Percentiles rank a stretch among this genome's conserved stretches.
These are phyloP conservation scores for Idaea biselata DNA, from an alignment of 2,888 invertebrate genomes.

Conservation along the genomic window DNA sequence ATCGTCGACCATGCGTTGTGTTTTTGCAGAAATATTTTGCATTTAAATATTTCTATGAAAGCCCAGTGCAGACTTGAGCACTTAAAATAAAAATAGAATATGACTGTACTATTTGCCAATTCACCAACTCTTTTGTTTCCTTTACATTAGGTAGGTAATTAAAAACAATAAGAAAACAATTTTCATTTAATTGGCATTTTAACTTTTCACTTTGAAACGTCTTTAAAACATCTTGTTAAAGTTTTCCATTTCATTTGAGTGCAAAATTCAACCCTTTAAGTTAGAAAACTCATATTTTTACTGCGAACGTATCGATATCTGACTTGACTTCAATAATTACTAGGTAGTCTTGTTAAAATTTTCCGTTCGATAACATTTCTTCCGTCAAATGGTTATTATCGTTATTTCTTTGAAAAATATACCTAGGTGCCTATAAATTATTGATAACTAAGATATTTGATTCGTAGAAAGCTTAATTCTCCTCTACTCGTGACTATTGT, in stretches of 20 bases:
- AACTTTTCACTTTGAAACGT: constrained; percentile 12
- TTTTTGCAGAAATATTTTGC: too few species aligned
- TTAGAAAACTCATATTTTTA: constrained; percentile 26
- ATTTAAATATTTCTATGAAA: too few species aligned
- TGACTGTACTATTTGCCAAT: too few species aligned
- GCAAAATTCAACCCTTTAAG: constrained; percentile 64
- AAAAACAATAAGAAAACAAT: constrained; percentile 40
- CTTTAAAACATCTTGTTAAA: constrained; percentile 66
- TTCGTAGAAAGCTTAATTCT: too few species aligned
- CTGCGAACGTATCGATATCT: constrained; percentile 8
- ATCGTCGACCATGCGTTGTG: too few species aligned
- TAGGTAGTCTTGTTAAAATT: constrained; percentile 21
- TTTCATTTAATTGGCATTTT: constrained; percentile 54
- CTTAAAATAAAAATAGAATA: too few species aligned
- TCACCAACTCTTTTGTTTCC: background rate
- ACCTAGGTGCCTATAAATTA: background rate
- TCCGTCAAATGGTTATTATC: background rate
- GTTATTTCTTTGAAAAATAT: background rate
- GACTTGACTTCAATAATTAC: constrained; percentile 15
- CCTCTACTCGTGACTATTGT: too few species aligned
- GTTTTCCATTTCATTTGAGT: constrained; percentile 75
- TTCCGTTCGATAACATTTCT: constrained; percentile 15
- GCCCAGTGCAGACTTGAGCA: too few species aligned
- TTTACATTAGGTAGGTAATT: constrained; percentile 25
- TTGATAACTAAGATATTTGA: too few species aligned